These are phyloP conservation scores for Enteromius argenteus DNA, from an alignment of 2,797 vertebrate genomes.

Conservation along the genomic window DNA sequence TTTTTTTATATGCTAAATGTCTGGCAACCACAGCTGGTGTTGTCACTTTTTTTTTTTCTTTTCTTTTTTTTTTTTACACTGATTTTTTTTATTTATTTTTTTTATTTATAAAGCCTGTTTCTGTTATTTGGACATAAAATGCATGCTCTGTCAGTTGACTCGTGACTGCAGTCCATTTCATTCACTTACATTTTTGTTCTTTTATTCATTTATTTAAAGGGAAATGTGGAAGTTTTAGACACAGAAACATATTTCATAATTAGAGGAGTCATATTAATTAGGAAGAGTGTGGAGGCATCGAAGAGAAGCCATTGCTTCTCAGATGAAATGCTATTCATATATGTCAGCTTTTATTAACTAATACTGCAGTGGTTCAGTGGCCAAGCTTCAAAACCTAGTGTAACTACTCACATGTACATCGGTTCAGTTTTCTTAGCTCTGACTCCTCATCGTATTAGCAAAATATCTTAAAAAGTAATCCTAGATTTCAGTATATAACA, in stretches of 20 bases:
- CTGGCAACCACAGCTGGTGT: conserved; percentile 12
- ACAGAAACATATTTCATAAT: conserved; percentile 64
- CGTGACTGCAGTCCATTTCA: conserved; percentile 9
- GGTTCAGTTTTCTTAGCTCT: background rate
- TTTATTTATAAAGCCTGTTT: background rate
- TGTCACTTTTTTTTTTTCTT: background rate
- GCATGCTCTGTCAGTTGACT: background rate
- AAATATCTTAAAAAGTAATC: background rate
- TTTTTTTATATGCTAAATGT: background rate
- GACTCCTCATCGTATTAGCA: background rate
- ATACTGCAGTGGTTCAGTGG: conserved; percentile 41
- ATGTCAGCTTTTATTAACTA: conserved; percentile 60
- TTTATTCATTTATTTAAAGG: conserved; percentile 49
- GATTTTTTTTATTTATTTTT: too few species aligned
- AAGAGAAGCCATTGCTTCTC: conserved; percentile 48
- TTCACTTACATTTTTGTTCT: conserved; percentile 38
- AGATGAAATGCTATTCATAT: conserved; percentile 57
- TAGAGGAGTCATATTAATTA: conserved; percentile 58
- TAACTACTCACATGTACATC: conserved; percentile 43
- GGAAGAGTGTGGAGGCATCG: conserved; percentile 47
- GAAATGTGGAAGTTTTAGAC: conserved; percentile 50
- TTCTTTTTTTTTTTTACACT: too few species aligned
- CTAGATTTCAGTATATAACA: background rate
- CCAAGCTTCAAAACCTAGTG: conserved; percentile 27
- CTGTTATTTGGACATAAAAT: background rate